Base-by-base conservation (phyloP, 2,113 vertebrate genomes). In the Aspiorhynchus laticeps region DNA sequence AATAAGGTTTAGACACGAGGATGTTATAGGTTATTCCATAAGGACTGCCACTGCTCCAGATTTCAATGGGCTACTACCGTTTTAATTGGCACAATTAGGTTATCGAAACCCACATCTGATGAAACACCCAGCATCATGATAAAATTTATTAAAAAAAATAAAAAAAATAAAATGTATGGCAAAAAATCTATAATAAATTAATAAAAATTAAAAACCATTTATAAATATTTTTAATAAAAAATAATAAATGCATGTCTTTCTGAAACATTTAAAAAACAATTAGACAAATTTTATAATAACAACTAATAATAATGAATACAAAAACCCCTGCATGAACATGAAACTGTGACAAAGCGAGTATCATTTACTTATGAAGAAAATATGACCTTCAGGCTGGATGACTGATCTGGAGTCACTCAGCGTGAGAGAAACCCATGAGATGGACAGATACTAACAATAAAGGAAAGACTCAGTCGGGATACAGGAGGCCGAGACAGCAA, bases 11-110 rank as follows among this genome's bases (percentile, higher is more conserved):
- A 87, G 48, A 86, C 75, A 61, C n/a, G 14, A 83, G 74, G 53
- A 80, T 76, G 76, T 61, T 85, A 38, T 36, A 86, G 48, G 76
- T 81, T 82, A 85, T 82, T 87, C 85, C 82, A 67, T 41, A 69
- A 84, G 76, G 87, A 85, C 26, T 46, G 38, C 76, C 26, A 17
- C 56, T 65, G 82, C 89, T 90, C 87, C 36, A 87, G 85, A 71
- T 87, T 82, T 83, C 76, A 79, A 61, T 51, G 56, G 84, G 86
- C 74, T 76, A 76, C 67, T 46, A 78, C 78, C 7, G 33, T 75
- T 85, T 89, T 87, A 89, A 87, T 85, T 82, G 86, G 63, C 46
- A 69, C 73, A 80, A 43, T 88, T 89, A 65, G 86, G 15, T 28
- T 80, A 73, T 79, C 81, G 46, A 88, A 79, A 80, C 83, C 77